These are phyloP conservation scores for Palaemon carinicauda DNA, from an alignment of 1,140 invertebrate genomes.

Conservation along the genomic window DNA sequence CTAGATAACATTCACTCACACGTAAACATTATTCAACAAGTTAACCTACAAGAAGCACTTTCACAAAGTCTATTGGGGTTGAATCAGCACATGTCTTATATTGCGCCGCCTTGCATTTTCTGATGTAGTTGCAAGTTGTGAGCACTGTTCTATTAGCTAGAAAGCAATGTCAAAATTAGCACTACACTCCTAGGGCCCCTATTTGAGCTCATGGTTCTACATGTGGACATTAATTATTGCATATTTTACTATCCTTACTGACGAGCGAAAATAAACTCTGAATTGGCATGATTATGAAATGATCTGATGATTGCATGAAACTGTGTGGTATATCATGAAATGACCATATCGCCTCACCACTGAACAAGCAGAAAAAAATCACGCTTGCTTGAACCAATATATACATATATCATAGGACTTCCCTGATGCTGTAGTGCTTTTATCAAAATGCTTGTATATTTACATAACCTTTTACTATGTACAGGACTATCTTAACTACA, in stretches of 20 bases:
- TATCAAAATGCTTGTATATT: conserved; percentile 6
- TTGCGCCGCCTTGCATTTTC: conserved; percentile 31
- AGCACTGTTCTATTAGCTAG: conserved; percentile 48
- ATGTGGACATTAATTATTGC: conserved; percentile 56
- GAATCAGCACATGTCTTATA: not conserved
- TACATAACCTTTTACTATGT: not conserved
- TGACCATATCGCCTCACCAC: conserved; percentile 47
- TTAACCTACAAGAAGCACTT: conserved; percentile 56
- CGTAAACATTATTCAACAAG: conserved; percentile 47
- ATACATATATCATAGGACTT: conserved; percentile 27
- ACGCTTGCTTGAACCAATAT: conserved; percentile 40
- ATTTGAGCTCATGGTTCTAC: conserved; percentile 56
- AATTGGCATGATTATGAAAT: conserved; percentile 55
- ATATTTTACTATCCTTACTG: conserved; percentile 56
- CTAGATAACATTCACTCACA: conserved; percentile 42
- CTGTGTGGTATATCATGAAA: conserved; percentile 37
- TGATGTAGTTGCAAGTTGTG: conserved; percentile 48
- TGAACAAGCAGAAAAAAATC: conserved; percentile 13
- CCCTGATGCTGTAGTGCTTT: conserved; percentile 44
- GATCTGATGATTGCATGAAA: conserved; percentile 41
- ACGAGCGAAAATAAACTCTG: conserved; percentile 56
- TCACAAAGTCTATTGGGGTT: conserved; percentile 25
- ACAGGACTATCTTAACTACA: conserved; percentile 34
- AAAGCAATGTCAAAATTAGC: conserved; percentile 56
- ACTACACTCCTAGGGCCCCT: conserved; percentile 50